Conservation (phyloP, 2,113 vertebrate genomes). For the Gymnogyps californianus region DNA sequence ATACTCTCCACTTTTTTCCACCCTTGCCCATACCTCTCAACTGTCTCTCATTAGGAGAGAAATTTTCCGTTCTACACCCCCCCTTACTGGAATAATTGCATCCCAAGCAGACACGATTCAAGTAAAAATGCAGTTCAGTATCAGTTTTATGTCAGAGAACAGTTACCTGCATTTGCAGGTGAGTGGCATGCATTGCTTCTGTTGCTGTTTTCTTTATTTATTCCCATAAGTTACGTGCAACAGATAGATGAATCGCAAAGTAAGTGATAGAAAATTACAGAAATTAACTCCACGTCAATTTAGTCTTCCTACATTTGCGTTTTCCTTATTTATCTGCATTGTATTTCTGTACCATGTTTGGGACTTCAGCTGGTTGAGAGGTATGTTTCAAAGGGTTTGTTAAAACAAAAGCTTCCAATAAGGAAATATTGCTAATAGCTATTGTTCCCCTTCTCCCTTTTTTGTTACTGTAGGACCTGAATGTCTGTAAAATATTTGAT, state of each 20-base stretch:
- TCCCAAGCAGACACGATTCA: neutral
- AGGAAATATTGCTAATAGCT: slow-evolving; percentile 13
- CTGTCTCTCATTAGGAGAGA: slow-evolving; percentile 38
- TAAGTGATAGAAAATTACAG: neutral
- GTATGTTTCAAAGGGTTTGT: slow-evolving; percentile 46
- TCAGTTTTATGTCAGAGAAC: neutral
- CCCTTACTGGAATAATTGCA: neutral
- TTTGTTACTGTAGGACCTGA: slow-evolving; percentile 5
- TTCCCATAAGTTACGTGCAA: neutral
- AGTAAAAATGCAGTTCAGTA: neutral
- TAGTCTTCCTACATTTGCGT: neutral
- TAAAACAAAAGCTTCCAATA: slow-evolving; percentile 21
- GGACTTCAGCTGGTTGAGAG: slow-evolving; percentile 52
- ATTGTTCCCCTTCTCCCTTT: neutral
- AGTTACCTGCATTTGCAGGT: slow-evolving; percentile 31
- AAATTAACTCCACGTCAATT: neutral
- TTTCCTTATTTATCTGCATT: neutral
- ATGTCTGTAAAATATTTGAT: slow-evolving; percentile 35
- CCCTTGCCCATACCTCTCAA: slow-evolving; percentile 77
- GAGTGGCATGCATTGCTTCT: neutral
- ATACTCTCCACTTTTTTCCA: slow-evolving; percentile 59
- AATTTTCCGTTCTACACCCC: neutral
- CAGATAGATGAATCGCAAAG: neutral
- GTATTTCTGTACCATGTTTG: neutral
- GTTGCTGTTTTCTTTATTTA: neutral